These are phyloP conservation scores for Tipula unca DNA, from an alignment of 2,888 invertebrate species.

Conservation along the genomic window DNA sequence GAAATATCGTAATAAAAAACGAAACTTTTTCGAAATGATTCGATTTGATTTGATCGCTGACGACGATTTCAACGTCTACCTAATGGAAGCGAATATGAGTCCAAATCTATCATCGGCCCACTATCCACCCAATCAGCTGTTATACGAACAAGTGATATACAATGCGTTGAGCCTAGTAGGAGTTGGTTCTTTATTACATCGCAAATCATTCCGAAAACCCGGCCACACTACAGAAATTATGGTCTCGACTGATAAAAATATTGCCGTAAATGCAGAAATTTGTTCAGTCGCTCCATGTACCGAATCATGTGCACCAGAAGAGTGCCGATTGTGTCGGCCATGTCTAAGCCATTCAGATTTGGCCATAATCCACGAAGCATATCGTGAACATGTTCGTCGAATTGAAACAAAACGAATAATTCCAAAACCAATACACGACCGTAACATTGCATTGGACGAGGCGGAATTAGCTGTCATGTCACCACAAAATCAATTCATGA, in stretches of 20 bases:
- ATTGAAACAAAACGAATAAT: constrained; percentile 74
- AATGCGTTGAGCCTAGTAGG: constrained; percentile 75
- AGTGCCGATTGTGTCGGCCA: constrained; percentile 69
- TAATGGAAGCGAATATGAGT: constrained; percentile 98
- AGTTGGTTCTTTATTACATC: constrained; percentile 47
- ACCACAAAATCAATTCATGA: constrained; percentile 62
- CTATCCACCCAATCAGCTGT: constrained; percentile 74
- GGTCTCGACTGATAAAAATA: constrained; percentile 68
- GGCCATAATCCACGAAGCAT: constrained; percentile 55
- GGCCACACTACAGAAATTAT: constrained; percentile 46
- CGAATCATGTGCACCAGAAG: constrained; percentile 53
- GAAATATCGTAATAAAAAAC: constrained; percentile 38
- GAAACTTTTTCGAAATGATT: constrained; percentile 89
- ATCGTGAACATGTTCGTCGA: constrained; percentile 70
- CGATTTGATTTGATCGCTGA: constrained; percentile 91
- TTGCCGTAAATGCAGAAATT: constrained; percentile 61
- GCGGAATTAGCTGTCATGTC: constrained; percentile 49
- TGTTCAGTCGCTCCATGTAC: constrained; percentile 52
- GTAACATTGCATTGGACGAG: constrained; percentile 27
- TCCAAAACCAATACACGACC: constrained; percentile 54
- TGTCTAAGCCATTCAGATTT: constrained; percentile 59
- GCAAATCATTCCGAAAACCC: constrained; percentile 35
- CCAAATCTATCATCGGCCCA: constrained; percentile 93
- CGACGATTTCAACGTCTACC: constrained; percentile 71
- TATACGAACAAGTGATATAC: constrained; percentile 89